Base-by-base conservation (phyloP, 2,888 invertebrate species). In the Pyrrhosoma nymphula region DNA sequence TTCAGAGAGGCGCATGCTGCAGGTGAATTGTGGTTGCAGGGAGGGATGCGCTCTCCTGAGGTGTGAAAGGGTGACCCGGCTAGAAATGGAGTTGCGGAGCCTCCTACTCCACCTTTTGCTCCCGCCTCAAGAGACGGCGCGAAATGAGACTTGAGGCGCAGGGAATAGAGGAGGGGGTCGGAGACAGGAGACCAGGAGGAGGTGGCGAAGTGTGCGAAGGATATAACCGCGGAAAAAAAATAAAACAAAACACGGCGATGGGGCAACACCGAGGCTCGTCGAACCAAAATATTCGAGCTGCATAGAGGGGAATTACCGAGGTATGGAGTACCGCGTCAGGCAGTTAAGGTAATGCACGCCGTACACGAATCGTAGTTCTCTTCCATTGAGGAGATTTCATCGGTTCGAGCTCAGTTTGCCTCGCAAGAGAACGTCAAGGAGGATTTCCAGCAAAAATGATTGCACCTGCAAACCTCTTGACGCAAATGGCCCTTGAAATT, bases 181-280 rank as follows among this genome's bases (percentile, higher is more conserved):
- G n/a, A 26, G 26, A 69, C 14, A 35, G 35, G 82, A 35, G 35
- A 26, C 23, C 69, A 26, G 82, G 30, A 82, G 30, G 4, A 23
- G 0, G 35, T 16, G 82, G 30, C 82, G 1, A 82, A 35, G 14
- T 82, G 23, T n/a, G 23, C 26, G n/a, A 69, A 26, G 69, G 23
- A 69, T 69, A 26, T 23, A 4, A 69, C n/a, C 0, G 82, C 12
- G n/a, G 69, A 26, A 18, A 82, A 35, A 82, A 82, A 82, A 82
- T 96, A 96, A 96, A 95, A 95, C 69, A 95, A 63, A 47, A 75
- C 30, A 82, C 95, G 47, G 56, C 95, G 90, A 88, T 89, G 55
- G 95, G 95, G 95, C 95, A 95, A 93, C 90, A 75, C 35, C 30
- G 82, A 35, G 14, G 82, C 82, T 82, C 35, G 16, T 14, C 82